Evolutionary conservation across 2,797 vertebrate species (phyloP).

Genomic region (Poecile montanus): DNA sequence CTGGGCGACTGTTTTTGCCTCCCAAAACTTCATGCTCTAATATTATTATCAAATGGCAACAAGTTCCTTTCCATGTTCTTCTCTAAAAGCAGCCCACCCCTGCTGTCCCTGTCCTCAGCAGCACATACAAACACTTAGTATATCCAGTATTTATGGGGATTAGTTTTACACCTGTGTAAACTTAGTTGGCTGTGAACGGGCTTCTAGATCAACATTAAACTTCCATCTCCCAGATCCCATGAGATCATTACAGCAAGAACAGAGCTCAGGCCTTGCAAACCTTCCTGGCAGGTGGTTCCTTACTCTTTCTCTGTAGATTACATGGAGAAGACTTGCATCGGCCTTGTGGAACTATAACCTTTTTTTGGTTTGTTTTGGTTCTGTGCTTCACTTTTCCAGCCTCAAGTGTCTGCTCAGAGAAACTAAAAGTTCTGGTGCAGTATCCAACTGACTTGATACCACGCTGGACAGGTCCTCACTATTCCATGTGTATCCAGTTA

Average conservation of each 20-base stretch:
- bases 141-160: background rate
- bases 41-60: background rate
- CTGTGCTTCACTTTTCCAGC: background rate
- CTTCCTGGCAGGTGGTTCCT: background rate
- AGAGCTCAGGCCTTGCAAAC: background rate
- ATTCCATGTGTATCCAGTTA: background rate
- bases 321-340: background rate
- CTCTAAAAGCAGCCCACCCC: background rate
- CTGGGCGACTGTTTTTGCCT: background rate
- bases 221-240: background rate
- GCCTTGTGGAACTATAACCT: background rate
- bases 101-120: background rate
- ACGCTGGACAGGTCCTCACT: background rate
- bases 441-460: background rate
- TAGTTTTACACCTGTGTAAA: background rate
- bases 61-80: background rate
- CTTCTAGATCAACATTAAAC: background rate
- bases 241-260: background rate
- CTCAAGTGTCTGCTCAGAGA: background rate
- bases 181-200: background rate
- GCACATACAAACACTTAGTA: background rate
- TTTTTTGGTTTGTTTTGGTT: background rate
- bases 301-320: background rate
- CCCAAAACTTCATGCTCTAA: background rate
- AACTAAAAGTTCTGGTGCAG: background rate